Evolutionary conservation across 2,113 vertebrate species (phyloP).

Genomic region (Erpornis zantholeuca): DNA sequence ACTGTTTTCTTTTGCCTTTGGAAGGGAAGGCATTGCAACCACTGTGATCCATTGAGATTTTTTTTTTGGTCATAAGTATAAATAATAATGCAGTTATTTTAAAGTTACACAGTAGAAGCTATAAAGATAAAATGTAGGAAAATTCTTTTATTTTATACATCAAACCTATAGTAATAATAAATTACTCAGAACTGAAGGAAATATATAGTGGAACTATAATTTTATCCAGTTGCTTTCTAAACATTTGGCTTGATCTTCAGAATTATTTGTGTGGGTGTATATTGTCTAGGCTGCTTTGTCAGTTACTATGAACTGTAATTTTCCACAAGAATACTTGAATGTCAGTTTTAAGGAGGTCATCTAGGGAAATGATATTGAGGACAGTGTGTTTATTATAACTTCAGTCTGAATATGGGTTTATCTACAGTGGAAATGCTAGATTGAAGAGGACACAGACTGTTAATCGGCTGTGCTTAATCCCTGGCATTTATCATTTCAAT

Average conservation of each 20-base stretch:
- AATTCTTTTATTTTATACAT: not conserved
- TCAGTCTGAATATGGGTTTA: constrained; percentile 46
- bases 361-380: constrained; percentile 66
- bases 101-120: not conserved
- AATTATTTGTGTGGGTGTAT: not conserved
- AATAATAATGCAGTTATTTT: not conserved
- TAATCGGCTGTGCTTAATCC: constrained; percentile 55
- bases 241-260: not conserved
- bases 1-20: not conserved
- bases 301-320: not conserved
- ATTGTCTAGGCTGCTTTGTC: not conserved
- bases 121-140: not conserved
- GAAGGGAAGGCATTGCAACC: not conserved
- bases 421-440: constrained; percentile 38
- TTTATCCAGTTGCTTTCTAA: not conserved
- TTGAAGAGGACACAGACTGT: constrained; percentile 25
- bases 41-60: not conserved
- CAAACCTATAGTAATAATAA: not conserved
- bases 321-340: constrained; percentile 50
- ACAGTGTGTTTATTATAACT: constrained; percentile 66
- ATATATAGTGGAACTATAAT: not conserved
- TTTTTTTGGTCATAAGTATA: not conserved
- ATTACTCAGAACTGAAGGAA: not conserved
- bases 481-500: constrained; percentile 24
- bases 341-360: constrained; percentile 50